Evolutionary conservation across 2,797 vertebrate species (phyloP).

Genomic region (Anableps anableps): DNA sequence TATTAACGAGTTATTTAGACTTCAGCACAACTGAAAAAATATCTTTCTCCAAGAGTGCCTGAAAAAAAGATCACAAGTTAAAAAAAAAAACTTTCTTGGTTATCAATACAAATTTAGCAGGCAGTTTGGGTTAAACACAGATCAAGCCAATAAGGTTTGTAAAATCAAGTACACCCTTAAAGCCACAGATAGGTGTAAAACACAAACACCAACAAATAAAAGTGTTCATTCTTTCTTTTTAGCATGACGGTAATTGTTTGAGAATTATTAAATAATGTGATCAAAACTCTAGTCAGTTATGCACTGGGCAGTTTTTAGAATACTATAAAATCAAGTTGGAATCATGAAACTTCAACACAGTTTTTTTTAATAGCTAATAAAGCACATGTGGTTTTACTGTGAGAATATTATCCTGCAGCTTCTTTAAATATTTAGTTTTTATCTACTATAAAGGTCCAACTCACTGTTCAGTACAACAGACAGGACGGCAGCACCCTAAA

Average conservation of each 20-base stretch:
- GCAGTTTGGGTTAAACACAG: neutral
- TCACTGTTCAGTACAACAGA: neutral
- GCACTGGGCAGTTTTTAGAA: neutral
- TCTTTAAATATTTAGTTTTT: neutral
- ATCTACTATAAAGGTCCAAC: neutral
- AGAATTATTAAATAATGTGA: neutral
- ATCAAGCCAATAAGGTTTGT: neutral
- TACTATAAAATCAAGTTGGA: neutral
- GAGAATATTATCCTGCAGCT: neutral
- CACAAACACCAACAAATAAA: neutral
- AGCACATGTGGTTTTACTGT: neutral
- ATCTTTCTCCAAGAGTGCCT: neutral
- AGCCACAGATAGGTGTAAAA: neutral
- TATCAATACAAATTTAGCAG: neutral
- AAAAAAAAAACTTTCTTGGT: neutral
- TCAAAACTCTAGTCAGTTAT: neutral
- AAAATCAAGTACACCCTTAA: neutral
- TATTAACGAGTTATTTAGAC: neutral
- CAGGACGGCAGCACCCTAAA: neutral
- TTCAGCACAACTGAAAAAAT: conserved; percentile 3
- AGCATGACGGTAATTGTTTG: neutral
- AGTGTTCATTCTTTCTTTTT: neutral
- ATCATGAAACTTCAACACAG: neutral
- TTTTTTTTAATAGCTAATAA: neutral
- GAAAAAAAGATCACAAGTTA: no score